Evolutionary conservation across 2,113 vertebrate species (phyloP).

Genomic region (Mormyrus iriodes): DNA sequence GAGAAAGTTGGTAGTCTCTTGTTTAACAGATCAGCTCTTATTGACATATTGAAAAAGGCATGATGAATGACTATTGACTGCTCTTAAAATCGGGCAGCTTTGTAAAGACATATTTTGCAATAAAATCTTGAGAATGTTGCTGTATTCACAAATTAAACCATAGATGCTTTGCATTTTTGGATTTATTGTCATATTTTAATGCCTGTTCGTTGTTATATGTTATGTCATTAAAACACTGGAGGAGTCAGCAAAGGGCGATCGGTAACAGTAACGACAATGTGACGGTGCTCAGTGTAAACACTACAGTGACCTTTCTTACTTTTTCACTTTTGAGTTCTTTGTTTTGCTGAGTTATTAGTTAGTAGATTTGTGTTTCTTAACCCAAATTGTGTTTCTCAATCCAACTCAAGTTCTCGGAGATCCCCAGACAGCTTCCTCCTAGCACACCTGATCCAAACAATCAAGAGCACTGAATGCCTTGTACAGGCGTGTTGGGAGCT

Average conservation of each 20-base stretch:
- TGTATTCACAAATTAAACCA: background rate
- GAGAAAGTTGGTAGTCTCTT: background rate
- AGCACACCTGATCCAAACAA: background rate
- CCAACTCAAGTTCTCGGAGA: background rate
- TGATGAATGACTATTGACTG: constrained; percentile 6
- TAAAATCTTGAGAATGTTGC: background rate
- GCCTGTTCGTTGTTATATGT: background rate
- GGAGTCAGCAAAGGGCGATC: background rate
- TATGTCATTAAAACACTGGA: background rate
- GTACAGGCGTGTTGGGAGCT: background rate
- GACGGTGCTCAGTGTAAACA: background rate
- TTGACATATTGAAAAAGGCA: background rate
- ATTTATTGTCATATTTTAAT: background rate
- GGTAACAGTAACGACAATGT: background rate
- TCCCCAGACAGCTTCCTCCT: background rate
- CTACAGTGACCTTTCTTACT: background rate
- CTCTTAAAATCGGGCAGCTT: background rate
- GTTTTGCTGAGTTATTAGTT: background rate
- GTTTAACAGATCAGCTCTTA: background rate
- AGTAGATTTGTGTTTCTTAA: background rate
- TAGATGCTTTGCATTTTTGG: background rate
- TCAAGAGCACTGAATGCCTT: background rate
- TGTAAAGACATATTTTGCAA: background rate
- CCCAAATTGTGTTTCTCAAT: too few species aligned
- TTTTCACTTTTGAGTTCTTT: background rate